Base-by-base conservation (phyloP, 2,797 vertebrate genomes). In the Enteromius afrohamiltoni region DNA sequence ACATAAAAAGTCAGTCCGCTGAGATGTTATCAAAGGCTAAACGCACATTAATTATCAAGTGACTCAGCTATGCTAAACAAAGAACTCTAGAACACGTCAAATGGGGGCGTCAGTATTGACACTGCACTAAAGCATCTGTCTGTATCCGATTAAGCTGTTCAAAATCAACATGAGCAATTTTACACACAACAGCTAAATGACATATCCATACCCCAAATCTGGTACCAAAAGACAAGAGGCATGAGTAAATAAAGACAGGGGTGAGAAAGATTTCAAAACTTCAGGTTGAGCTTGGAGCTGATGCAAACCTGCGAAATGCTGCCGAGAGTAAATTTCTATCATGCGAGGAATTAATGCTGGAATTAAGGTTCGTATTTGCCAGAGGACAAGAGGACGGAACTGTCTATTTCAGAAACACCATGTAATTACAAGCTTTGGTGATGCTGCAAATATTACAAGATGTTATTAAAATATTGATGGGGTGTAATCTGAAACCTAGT, bases 281-380 rank as follows among this genome's bases (percentile, higher is more conserved):
- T 7, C 40, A 85, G 87, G 87, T 84, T 87, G 79, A 40, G 82
- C 89, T 88, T 42, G 67, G 75, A 85, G 90, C 89, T 93, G 92
- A 94, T 88, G 91, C 91, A 93, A 94, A 92, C 90, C 79, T 49
- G 16, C 64, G 70, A 83, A 86, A 84, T 83, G 17, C 69, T 23
- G 3, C 31, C 19, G 16, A 62, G 58, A 17, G 77, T 2, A 21
- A 86, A 29, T 85, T 37, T 68, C 29, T 73, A 65, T 45, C 77
- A 75, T 26, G 58, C 26, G 4, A 58, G 45, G 64, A 65, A 47
- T 77, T 62, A 26, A 82, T 19, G 23, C 55, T 14, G 1, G 21
- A 53, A 65, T 55, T 51, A 71, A 86, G 71, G 85, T 65, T 81
- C 4, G 10, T 76, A 58, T 70, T 62, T 62, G 37, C 60, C 55